Percentiles rank a stretch among this genome's conserved stretches.
phyloP scores from a whole-genome alignment of 2,113 vertebrate species.

The Oryzias javanicus region DNA sequence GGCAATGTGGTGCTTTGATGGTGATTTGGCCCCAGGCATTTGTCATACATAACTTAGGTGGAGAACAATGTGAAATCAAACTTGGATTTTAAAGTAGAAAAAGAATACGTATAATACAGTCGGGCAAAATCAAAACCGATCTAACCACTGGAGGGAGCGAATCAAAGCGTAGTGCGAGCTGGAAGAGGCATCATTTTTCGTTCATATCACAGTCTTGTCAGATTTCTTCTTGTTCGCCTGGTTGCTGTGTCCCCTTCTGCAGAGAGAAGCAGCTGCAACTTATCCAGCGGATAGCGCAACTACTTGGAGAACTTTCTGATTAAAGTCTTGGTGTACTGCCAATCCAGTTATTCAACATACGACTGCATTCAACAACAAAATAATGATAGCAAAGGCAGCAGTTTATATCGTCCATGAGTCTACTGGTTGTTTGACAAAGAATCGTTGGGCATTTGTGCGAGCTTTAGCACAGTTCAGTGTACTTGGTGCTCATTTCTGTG shows the following conservation, averaged over 20 bases:
- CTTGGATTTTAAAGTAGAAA: constrained; percentile 74
- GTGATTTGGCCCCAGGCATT: constrained; percentile 81
- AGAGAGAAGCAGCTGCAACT: constrained; percentile 36
- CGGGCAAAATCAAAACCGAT: constrained; percentile 81
- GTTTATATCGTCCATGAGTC: constrained; percentile 10
- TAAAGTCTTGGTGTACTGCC: constrained; percentile 13
- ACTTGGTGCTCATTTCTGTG: constrained; percentile 13
- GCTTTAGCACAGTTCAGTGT: background rate
- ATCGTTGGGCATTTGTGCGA: background rate
- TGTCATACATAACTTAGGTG: constrained; percentile 86
- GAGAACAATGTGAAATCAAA: constrained; percentile 86
- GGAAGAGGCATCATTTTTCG: constrained; percentile 70
- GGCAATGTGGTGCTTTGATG: constrained; percentile 81
- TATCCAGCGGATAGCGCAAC: constrained; percentile 23
- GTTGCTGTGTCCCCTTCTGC: constrained; percentile 75
- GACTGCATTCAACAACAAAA: constrained; percentile 19
- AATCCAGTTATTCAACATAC: constrained; percentile 1
- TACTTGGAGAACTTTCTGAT: constrained; percentile 38
- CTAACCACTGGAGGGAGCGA: constrained; percentile 83
- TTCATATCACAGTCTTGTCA: constrained; percentile 79
- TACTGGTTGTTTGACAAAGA: constrained; percentile 9
- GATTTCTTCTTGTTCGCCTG: constrained; percentile 77
- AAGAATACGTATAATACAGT: constrained; percentile 75
- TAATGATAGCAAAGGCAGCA: constrained; percentile 27
- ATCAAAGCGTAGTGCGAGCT: constrained; percentile 82